A percentile compares a stretch with the other conserved stretches of the same genome.
Conservation (phyloP, 2,113 vertebrate species). For the Atlantisia rogersi region DNA sequence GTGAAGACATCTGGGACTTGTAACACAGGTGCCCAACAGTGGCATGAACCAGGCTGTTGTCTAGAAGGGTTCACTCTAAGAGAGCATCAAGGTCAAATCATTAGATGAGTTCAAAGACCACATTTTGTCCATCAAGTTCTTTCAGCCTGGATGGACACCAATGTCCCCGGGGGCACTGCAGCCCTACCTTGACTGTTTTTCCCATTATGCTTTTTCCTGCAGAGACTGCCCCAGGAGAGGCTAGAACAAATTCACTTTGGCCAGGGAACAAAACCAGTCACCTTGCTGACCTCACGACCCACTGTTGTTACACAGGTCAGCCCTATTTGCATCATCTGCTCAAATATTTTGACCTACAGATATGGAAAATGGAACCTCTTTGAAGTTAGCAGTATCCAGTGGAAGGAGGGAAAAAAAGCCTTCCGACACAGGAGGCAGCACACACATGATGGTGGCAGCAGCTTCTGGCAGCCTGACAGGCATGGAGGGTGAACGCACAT, state of each 20-base stretch:
- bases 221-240: neutral
- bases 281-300: neutral
- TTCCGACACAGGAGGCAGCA: neutral
- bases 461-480: neutral
- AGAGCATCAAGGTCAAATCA: neutral
- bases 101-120: neutral
- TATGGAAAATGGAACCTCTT: neutral
- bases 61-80: neutral
- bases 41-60: neutral
- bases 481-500: neutral
- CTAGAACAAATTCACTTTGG: neutral
- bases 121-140: neutral
- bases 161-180: neutral
- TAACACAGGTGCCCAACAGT: neutral
- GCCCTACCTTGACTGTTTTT: neutral
- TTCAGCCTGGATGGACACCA: neutral
- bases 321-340: neutral
- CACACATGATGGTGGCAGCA: neutral
- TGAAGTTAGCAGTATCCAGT: neutral
- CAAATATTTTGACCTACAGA: neutral
- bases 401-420: neutral
- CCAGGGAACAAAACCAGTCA: neutral
- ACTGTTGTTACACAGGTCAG: neutral
- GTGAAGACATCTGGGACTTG: neutral
- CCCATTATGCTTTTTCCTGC: neutral